Evolutionary conservation across 37 sponge, comb jelly and placozoan genomes (phyloP), one percentile per base, ranked within the genome.

Genomic region (Aphrocallistes beatrix): DNA sequence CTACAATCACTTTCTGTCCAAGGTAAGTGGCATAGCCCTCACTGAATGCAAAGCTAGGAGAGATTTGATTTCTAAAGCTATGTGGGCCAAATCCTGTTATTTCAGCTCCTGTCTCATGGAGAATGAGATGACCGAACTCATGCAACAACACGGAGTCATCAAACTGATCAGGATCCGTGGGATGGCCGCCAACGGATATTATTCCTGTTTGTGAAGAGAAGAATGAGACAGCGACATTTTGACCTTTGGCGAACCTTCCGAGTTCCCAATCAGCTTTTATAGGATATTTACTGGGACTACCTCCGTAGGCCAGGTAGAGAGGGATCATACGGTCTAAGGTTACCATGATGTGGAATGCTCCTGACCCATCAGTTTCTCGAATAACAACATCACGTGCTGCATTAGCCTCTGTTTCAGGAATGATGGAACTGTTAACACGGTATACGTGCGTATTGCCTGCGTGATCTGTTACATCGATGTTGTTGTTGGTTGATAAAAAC

Each of bases 21-120:
- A 60, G 75, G n/a, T 60, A 60, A 3, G 75, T 60, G 25, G 75
- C 75, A 60, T 60, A 60, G n/a, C 75, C 75, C 34, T 60, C 75
- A 60, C 28, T 25, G 21, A 60, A 60, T 60, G 75, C 75, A 28
- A 60, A 60, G n/a, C 34, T 13, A 3, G 8, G 75, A 60, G 8
- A 32, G 75, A 60, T 60, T 3, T 19, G 75, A 60, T 19, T 25
- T 3, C 75, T n/a, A n/a, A n/a, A n/a, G 17, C 17, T 17, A 47
- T 47, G 49, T 13, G 49, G 17, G 13, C 49, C 49, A 47, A 13
- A 21, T 47, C 49, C 49, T 47, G 49, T 47, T 47, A 47, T 47
- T 21, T 21, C 49, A 21, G 49, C 49, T 21, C 49, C 49, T 47
- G 49, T 47, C 17, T 21, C 17, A 47, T 47, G 17, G 17, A 47